Evolutionary conservation across 2,113 vertebrate species (phyloP).

Genomic region (Brienomyrus brachyistius): DNA sequence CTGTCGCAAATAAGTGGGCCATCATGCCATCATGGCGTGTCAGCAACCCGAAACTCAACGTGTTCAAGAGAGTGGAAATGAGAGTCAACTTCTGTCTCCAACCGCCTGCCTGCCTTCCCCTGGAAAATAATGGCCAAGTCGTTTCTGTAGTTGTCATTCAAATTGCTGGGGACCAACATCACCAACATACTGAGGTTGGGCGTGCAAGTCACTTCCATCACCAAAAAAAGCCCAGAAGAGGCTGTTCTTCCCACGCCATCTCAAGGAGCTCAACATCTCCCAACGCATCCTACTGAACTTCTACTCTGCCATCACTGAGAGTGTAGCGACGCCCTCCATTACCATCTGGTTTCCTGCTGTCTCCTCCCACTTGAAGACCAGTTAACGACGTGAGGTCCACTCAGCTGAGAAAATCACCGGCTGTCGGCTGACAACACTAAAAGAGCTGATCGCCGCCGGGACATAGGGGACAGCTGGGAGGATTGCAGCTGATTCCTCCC

Average conservation of each 20-base stretch:
- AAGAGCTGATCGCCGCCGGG: not conserved
- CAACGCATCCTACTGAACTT: not conserved
- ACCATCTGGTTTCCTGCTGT: not conserved
- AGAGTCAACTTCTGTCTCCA: not conserved
- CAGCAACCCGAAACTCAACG: not conserved
- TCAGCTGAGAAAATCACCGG: no score
- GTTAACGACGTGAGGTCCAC: not conserved
- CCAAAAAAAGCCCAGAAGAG: not conserved
- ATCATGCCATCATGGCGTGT: not conserved
- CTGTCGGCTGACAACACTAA: not conserved
- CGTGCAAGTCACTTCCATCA: not conserved
- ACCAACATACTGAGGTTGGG: not conserved
- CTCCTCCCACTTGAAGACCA: not conserved
- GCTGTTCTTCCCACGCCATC: not conserved
- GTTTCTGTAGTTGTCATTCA: not conserved
- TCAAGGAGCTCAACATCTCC: not conserved
- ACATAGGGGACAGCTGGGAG: not conserved
- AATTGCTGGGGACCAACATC: not conserved
- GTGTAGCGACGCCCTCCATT: not conserved
- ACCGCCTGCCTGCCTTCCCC: not conserved
- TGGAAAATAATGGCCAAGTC: not conserved
- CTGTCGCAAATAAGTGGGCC: not conserved
- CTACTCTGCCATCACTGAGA: not conserved
- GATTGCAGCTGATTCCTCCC: no score
- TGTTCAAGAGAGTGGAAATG: not conserved